These are phyloP conservation scores for Pachyseris speciosa DNA, from an alignment of 64 coral and sea anemone species.

Conservation along the genomic window DNA sequence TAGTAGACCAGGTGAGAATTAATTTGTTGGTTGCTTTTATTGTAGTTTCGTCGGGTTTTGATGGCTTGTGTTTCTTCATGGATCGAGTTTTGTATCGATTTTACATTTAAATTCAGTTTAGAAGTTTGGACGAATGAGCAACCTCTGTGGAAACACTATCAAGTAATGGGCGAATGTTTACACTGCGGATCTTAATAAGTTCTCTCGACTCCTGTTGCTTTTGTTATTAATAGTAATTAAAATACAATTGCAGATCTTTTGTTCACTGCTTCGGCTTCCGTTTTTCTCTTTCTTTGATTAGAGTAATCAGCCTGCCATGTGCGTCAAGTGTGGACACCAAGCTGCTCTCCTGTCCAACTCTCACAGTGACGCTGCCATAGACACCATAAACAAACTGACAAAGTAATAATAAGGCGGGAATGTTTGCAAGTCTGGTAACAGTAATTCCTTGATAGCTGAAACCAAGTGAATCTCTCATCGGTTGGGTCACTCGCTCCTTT, in stretches of 20 bases:
- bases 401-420: conserved; percentile 60
- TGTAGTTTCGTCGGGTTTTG: background rate
- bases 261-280: no score
- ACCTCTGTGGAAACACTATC: no score
- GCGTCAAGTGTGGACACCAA: conserved; percentile 90
- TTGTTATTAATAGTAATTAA: no score
- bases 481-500: no score
- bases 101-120: no score
- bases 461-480: background rate
- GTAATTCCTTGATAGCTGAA: background rate
- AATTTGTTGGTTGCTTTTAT: background rate
- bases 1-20: conserved; percentile 12
- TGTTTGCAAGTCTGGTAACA: no score
- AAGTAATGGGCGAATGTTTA: no score
- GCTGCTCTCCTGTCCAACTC: conserved; percentile 72
- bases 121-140: no score
- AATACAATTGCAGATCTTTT: no score
- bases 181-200: no score
- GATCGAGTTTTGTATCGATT: background rate
- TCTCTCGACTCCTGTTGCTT: no score
- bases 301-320: conserved; percentile 71
- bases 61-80: background rate
- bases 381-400: conserved; percentile 79
- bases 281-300: background rate
- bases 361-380: conserved; percentile 66